Evolutionary conservation across 2,797 vertebrate genomes (phyloP).

Genomic region (Sebastes taczanowskii): DNA sequence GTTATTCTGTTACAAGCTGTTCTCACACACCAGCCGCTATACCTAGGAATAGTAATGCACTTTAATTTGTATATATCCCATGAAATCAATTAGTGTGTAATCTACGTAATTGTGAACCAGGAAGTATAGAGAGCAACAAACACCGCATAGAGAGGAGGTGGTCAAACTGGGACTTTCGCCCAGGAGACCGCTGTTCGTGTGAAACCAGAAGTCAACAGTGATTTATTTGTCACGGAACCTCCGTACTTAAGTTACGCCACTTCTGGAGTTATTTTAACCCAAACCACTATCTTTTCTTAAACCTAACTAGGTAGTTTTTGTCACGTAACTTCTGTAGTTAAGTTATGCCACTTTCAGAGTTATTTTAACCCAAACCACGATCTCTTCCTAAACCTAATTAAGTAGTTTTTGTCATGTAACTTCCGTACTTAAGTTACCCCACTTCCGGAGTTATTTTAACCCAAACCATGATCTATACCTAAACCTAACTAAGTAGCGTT

Average conservation of each 20-base stretch:
- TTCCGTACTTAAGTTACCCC: too few species aligned
- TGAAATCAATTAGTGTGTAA: not conserved
- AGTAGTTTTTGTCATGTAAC: too few species aligned
- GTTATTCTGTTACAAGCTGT: not conserved
- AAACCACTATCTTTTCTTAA: rapidly evolving
- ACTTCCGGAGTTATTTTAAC: too few species aligned
- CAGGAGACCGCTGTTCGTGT: too few species aligned
- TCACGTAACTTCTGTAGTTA: too few species aligned
- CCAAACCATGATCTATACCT: not conserved
- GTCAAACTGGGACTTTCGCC: too few species aligned
- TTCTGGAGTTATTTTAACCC: not conserved
- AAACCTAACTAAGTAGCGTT: not conserved
- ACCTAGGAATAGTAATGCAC: not conserved
- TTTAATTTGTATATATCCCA: not conserved
- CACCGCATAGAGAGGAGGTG: not conserved
- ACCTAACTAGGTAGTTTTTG: too few species aligned
- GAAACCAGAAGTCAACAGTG: too few species aligned
- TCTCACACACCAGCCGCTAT: not conserved
- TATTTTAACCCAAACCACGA: not conserved
- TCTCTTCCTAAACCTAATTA: too few species aligned
- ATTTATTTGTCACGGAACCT: too few species aligned
- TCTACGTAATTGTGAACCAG: not conserved
- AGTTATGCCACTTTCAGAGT: rapidly evolving
- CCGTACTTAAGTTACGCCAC: not conserved
- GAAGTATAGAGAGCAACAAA: not conserved